Conservation (phyloP, 1,140 invertebrate genomes). For the Wasmannia auropunctata region DNA sequence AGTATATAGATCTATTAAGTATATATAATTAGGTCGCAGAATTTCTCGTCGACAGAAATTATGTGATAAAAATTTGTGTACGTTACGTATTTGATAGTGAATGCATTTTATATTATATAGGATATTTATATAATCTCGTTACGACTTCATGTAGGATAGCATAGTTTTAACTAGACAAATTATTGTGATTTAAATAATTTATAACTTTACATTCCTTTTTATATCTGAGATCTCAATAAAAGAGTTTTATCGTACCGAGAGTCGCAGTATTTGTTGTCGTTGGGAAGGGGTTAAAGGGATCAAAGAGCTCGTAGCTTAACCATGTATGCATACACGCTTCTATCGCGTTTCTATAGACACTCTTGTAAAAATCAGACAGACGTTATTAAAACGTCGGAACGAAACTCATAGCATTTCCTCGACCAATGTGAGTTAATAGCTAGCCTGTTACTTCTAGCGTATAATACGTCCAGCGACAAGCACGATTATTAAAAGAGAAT, state of each 20-base stretch:
- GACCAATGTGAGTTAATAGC: neutral
- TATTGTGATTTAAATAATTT: constrained; percentile 50
- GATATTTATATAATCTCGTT: constrained; percentile 32
- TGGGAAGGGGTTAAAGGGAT: constrained; percentile 51
- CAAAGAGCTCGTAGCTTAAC: constrained; percentile 55
- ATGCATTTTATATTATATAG: constrained; percentile 34
- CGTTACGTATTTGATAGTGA: constrained; percentile 33
- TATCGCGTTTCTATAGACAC: constrained; percentile 15
- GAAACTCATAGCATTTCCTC: constrained; percentile 20
- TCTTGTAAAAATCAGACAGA: constrained; percentile 41
- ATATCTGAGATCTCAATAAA: constrained; percentile 18
- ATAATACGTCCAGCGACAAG: neutral
- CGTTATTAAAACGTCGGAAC: constrained; percentile 39
- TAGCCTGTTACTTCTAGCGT: constrained; percentile 15
- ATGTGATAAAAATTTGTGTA: constrained; percentile 23
- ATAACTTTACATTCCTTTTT: constrained; percentile 27
- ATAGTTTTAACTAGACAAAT: constrained; percentile 19
- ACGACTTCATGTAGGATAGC: constrained; percentile 17
- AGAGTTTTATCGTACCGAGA: constrained; percentile 27
- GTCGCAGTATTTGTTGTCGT: neutral
- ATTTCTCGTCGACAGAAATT: neutral
- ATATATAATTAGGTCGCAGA: neutral
- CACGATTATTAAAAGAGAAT: neutral
- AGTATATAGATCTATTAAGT: neutral
- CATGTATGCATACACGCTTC: constrained; percentile 25